Base-by-base conservation (phyloP, 2,113 vertebrate genomes). In the Brachyistius frenatus region DNA sequence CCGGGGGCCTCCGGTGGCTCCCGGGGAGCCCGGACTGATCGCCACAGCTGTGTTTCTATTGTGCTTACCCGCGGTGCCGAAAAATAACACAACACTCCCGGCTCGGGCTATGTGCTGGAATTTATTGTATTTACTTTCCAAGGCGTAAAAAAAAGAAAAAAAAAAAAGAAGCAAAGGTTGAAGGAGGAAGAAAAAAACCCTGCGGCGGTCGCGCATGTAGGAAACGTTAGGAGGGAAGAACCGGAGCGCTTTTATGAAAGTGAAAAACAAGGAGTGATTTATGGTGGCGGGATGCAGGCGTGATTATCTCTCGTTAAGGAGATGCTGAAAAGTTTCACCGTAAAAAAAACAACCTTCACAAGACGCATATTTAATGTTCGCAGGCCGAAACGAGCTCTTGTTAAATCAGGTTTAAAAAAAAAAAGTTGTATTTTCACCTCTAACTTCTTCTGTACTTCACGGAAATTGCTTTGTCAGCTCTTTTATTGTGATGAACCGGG, bases 41-140 rank as follows among this genome's bases (percentile, higher is more conserved):
- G 58, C 56, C 88, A 85, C 90, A 93, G 91, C 92, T 94, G 90
- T 91, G 85, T 88, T 80, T 88, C 89, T 83, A 88, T 91, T 92
- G 86, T 92, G 76, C 84, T 91, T 76, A 76, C 64, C 78, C 72
- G 3, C 60, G 13, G 69, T 65, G 79, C 81, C 50, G 83, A 90
- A 82, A 93, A 84, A 90, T 78, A 90, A 91, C 87, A 87, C 78
- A 87, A 87, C 91, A 78, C 79, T 23, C 75, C 5, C 32, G 1
- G 83, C 78, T 82, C 80, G n/a, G 84, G 63, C 72, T 80, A 85
- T 71, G 84, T 76, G 78, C 73, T 89, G 90, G 88, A 89, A 89
- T 92, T 88, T 88, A 89, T 89, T 88, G 85, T 87, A 70, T 92
- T 91, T 90, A 85, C 85, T 77, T 85, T 90, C 63, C 64, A 68